Evolutionary conservation across 2,888 invertebrate species (phyloP), one percentile per base, ranked within the genome.

Genomic region (Magallana nippona): DNA sequence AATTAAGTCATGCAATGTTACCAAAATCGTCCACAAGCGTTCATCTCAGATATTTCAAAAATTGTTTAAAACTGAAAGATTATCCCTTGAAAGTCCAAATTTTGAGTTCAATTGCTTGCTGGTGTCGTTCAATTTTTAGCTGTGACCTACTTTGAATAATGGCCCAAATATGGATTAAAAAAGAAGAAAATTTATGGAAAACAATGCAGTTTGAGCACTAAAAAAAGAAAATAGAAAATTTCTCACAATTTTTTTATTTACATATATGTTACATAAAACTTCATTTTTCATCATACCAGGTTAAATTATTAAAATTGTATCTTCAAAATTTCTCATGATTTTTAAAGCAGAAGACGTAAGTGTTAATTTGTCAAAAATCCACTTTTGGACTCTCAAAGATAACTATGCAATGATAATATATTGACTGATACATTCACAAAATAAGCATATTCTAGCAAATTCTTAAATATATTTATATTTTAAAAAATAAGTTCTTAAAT

Each of bases 301-400:
- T 44, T 44, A 44, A 44, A 44, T 44, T 44, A 44, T 44, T 44
- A 44, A 2, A 44, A 44, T 1, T 60, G 60, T 3, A 60, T 60
- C 17, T 60, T 60, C 1, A 8, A 17, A 8, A 17, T 60, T 60
- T 60, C 3, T n/a, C 17, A 60, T 17, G 60, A 60, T 60, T 60
- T n/a, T 17, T n/a, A 1, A 60, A 60, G 11, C 1, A n/a, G 60
- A 60, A 15, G 60, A 1, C 60, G 5, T 60, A 60, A 60, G 19
- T 60, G 17, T 8, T 1, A 60, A 17, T 19, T 60, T 17, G 3
- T n/a, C 17, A 15, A 60, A 60, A 60, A 60, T 60, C 60, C 60
- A 60, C 19, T 15, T 60, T 60, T 60, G 60, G 60, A 60, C 60
- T 60, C 60, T 60, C 60, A 60, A 60, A 60, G 60, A n/a, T 8